Evolutionary conservation across 2,888 invertebrate species (phyloP), one percentile per base, ranked within the genome.

Genomic region (Diloba caeruleocephala): DNA sequence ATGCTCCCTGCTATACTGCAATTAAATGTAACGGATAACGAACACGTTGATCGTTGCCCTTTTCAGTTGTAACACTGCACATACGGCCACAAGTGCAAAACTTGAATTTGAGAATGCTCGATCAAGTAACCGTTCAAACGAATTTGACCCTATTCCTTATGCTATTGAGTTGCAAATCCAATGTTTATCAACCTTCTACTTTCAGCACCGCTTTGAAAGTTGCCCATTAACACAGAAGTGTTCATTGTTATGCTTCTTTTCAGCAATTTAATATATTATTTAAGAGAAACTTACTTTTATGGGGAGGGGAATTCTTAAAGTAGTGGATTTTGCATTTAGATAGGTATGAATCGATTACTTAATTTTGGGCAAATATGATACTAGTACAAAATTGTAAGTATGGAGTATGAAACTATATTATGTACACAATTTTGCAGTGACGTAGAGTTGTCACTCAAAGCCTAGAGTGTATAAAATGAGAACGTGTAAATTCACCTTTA

Each of bases 191-290:
- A 12, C 45, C 26, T 50, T 29, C n/a, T 21, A 25, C 48, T 61
- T 56, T 50, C 60, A 54, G 48, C 8, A n/a, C 15, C 7, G 44
- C 49, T 58, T 65, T 54, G 46, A 64, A 70, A 67, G 49, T 56
- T 57, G 32, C 23, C 34, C 52, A 56, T 61, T 59, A 44, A 55
- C 28, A 51, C 39, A 17, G 34, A 59, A 45, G 42, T 64, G 53
- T 46, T 37, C 51, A 67, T 53, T 58, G 48, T 55, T 52, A 51
- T 58, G 38, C 19, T 46, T 57, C 48, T 53, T 58, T 66, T 63
- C 52, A 59, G 59, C 34, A 32, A 46, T 51, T 65, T 51, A 49
- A 55, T 32, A 26, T 28, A 10, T 44, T 48, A 32, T 42, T 62
- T 53, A 34, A 39, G 38, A 29, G 19, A 33, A 28, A 33, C 12